Conservation (phyloP, 2,113 vertebrate genomes). For the Poeciliopsis occidentalis region DNA sequence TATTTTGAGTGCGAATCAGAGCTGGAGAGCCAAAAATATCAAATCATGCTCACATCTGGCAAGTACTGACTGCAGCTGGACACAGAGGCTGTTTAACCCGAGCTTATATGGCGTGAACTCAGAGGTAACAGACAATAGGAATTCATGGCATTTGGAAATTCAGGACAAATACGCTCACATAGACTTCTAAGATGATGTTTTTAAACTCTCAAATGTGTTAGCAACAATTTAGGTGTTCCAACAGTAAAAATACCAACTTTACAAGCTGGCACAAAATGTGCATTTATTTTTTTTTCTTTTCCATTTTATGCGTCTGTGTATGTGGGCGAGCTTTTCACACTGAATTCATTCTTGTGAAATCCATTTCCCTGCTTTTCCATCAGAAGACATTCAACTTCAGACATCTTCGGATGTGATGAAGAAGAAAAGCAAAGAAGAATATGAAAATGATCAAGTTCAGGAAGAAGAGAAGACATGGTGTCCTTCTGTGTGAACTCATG, state of each 20-base stretch:
- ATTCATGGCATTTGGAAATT: neutral
- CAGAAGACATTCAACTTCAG: neutral
- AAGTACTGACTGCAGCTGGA: constrained; percentile 49
- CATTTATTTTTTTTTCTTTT: neutral
- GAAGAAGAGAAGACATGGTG: neutral
- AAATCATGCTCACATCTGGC: constrained; percentile 57
- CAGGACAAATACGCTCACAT: neutral
- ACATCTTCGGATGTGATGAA: neutral
- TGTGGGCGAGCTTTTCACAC: constrained; percentile 21
- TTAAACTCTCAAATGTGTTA: neutral
- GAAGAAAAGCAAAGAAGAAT: neutral
- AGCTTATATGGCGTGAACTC: constrained; percentile 16
- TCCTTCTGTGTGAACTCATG: constrained; percentile 31
- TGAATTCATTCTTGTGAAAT: constrained; percentile 31
- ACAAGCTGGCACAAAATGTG: constrained; percentile 12
- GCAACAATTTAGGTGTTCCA: neutral
- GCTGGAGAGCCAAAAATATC: constrained; percentile 53
- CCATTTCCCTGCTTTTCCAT: constrained; percentile 37
- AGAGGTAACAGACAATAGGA: constrained; percentile 7
- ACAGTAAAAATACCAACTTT: constrained; percentile 33
- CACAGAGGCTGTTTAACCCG: constrained; percentile 37
- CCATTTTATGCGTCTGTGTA: constrained; percentile 14
- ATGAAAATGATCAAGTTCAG: neutral
- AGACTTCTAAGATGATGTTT: neutral
- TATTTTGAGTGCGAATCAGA: constrained; percentile 22